Evolutionary conservation across 2,888 invertebrate species (phyloP).

Genomic region (Electrophaes corylata): DNA sequence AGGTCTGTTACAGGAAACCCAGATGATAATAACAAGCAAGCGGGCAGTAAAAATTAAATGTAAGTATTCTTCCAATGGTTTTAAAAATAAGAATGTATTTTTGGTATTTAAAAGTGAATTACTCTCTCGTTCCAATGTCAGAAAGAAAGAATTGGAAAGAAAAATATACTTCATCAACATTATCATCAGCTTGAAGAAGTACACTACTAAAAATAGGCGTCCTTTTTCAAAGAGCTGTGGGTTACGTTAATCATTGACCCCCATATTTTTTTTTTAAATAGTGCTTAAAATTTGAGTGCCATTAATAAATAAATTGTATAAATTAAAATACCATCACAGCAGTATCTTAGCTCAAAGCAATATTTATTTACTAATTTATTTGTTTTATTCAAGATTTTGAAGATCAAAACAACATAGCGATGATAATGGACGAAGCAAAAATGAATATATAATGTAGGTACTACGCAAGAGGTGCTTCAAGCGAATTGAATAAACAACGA

Average conservation of each 20-base stretch:
- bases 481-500: slow-evolving; percentile 37
- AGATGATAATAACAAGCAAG: slow-evolving; percentile 18
- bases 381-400: slow-evolving; percentile 24
- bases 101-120: not conserved
- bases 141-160: too few relatives aligned
- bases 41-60: slow-evolving; percentile 24
- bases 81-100: not conserved
- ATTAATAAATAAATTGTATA: too few relatives aligned
- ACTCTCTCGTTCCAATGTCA: not conserved
- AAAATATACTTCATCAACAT: too few relatives aligned
- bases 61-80: slow-evolving; percentile 5
- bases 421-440: slow-evolving; percentile 29
- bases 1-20: slow-evolving; percentile 28
- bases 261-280: too few relatives aligned
- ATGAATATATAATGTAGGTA: slow-evolving; percentile 37
- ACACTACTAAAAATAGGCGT: not conserved
- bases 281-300: too few relatives aligned
- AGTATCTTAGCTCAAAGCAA: not conserved
- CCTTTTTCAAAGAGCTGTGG: too few relatives aligned
- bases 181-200: not conserved
- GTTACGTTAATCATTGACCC: too few relatives aligned
- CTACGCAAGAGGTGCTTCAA: slow-evolving; percentile 40
- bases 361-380: not conserved
- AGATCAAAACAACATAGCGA: slow-evolving; percentile 33
- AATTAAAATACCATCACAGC: too few relatives aligned